phyloP scores from a whole-genome alignment of 1,140 invertebrate species.

The Drosophila ercepeae region DNA sequence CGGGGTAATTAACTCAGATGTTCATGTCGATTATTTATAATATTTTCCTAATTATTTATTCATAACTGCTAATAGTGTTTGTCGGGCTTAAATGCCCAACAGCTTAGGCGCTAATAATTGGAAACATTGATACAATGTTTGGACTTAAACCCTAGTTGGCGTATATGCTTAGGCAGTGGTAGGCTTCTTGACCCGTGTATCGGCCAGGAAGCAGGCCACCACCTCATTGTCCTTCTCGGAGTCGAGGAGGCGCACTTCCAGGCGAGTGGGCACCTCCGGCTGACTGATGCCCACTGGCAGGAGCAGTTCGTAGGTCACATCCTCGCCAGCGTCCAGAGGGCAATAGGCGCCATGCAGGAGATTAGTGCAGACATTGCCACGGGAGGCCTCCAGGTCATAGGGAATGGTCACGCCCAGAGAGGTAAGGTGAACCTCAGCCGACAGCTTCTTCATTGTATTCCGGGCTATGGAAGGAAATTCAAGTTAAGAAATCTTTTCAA shows the following conservation, averaged over 20 bases:
- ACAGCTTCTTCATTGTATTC: conserved; percentile 50
- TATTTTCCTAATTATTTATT: conserved; percentile 78
- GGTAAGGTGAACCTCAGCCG: conserved; percentile 57
- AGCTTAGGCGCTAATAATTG: conserved; percentile 60
- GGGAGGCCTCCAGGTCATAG: conserved; percentile 46
- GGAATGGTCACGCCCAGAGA: conserved; percentile 67
- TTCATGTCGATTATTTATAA: conserved; percentile 62
- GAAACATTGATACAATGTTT: conserved; percentile 77
- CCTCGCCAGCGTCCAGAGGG: conserved; percentile 69
- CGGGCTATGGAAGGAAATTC: conserved; percentile 20
- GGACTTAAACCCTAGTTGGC: not conserved
- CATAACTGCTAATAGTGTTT: conserved; percentile 75
- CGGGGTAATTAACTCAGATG: conserved; percentile 66
- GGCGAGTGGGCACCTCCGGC: conserved; percentile 63
- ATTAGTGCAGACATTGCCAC: conserved; percentile 65
- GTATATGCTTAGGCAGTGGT: not conserved
- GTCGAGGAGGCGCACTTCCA: conserved; percentile 63
- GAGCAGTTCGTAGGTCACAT: conserved; percentile 70
- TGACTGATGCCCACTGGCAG: conserved; percentile 50
- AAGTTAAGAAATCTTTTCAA: not conserved
- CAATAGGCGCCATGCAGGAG: conserved; percentile 71
- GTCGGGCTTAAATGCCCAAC: conserved; percentile 23
- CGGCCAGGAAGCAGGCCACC: conserved; percentile 66
- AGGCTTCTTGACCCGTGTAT: conserved; percentile 59
- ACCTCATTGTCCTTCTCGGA: conserved; percentile 19